Evolutionary conservation across 2,113 vertebrate genomes (phyloP), one percentile per base, ranked within the genome.

Genomic region (Emydura subglobosa): DNA sequence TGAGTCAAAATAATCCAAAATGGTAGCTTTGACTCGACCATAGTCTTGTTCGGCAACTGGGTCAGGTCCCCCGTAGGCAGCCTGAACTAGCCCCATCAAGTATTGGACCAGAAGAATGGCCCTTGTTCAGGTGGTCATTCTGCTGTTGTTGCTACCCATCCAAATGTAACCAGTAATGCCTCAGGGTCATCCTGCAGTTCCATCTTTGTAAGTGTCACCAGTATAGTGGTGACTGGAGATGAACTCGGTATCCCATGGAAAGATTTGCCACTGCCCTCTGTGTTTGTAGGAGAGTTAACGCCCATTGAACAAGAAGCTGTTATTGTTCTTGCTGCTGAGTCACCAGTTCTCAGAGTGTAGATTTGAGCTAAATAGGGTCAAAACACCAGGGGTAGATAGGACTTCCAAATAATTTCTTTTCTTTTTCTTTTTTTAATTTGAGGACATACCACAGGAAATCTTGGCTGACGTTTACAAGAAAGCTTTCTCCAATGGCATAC

Each of bases 361-460:
- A 17, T 39, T 19, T 4, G n/a, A 94, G 84, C 27, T 87, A 91
- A 94, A 83, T 31, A 68, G 8, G 94, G 76, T 54, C 84, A 94
- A 89, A 93, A 68, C 90, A 89, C 31, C 10, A 83, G 78, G 44
- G 53, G 92, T 91, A 90, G n/a, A 95, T 1, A 9, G 0, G 14
- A 84, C 61, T 92, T 89, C 31, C 51, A 87, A n/a, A 39, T 39
- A 9, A 72, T 39, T 39, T 11, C 7, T 50, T 50, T 50, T 50
- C 50, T 50, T 50, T 47, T 50, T 50, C 49, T 68, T 83, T 95
- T 93, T 84, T 78, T 93, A 95, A 91, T 84, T 81, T 95, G 85
- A 94, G 65, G 82, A 95, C 88, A 87, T 93, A 94, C 86, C 95
- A 92, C 44, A 51, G 61, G 85, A 96, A 95, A 92, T 49, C 50